phyloP scores from a whole-genome alignment of 2,888 invertebrate genomes.

The Tachystola acroxantha region DNA sequence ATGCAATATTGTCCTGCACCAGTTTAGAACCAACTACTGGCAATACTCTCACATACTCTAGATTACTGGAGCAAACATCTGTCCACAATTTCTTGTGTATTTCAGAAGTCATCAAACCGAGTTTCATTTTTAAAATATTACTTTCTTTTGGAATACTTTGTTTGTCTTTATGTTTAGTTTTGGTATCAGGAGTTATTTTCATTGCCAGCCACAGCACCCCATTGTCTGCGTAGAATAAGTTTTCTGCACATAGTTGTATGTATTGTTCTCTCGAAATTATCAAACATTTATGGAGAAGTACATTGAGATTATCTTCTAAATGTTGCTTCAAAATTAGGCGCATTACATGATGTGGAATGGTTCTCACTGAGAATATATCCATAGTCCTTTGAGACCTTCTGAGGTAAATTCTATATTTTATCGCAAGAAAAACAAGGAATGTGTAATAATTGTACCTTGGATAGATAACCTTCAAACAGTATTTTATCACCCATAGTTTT shows the following conservation, averaged over 20 bases:
- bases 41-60: conserved; percentile 51
- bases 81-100: conserved; percentile 58
- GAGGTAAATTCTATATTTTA: conserved; percentile 55
- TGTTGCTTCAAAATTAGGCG: conserved; percentile 37
- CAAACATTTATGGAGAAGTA: conserved; percentile 54
- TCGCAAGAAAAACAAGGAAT: conserved; percentile 60
- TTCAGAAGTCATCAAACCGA: conserved; percentile 53
- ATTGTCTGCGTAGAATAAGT: conserved; percentile 66
- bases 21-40: conserved; percentile 52
- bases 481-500: conserved; percentile 67
- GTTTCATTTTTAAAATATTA: conserved; percentile 36
- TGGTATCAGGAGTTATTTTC: conserved; percentile 43
- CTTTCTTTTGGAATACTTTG: conserved; percentile 21
- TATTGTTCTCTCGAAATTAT: conserved; percentile 57
- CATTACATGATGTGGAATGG: conserved; percentile 39
- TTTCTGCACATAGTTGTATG: conserved; percentile 58
- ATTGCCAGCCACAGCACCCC: conserved; percentile 61
- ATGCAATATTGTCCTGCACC: conserved; percentile 39
- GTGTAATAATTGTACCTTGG: conserved; percentile 65
- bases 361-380: conserved; percentile 44
- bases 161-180: conserved; percentile 36
- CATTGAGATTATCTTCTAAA: conserved; percentile 40
- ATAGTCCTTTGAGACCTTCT: conserved; percentile 34
- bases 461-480: conserved; percentile 64
- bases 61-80: conserved; percentile 25